Evolutionary conservation across 2,113 vertebrate species (phyloP).

Genomic region (Aegithalos caudatus): DNA sequence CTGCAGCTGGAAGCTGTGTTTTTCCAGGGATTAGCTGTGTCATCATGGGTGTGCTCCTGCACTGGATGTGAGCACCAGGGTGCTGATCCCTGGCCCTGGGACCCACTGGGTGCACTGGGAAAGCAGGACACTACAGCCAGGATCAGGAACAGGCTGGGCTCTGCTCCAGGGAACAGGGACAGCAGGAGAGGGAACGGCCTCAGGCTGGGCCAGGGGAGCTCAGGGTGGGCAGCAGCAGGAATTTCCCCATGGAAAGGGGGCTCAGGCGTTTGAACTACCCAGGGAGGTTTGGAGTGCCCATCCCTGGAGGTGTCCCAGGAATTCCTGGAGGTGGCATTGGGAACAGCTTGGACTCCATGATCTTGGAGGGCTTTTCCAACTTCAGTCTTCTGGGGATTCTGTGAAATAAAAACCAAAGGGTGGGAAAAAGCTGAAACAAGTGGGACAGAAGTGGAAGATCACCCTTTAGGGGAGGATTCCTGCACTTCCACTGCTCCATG

Average conservation of each 20-base stretch:
- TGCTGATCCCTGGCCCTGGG: not conserved
- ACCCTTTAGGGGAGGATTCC: not conserved
- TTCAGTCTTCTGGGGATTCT: not conserved
- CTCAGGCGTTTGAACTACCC: not conserved
- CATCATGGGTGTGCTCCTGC: not conserved
- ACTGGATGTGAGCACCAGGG: not conserved
- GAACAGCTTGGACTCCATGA: rapidly evolving
- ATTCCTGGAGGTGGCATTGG: rapidly evolving
- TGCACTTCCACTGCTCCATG: not conserved
- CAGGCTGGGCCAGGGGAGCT: not conserved
- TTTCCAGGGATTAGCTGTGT: not conserved
- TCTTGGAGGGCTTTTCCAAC: rapidly evolving
- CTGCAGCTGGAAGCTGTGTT: rapidly evolving
- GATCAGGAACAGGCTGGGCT: not conserved
- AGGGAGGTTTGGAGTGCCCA: not conserved
- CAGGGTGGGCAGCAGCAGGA: not conserved
- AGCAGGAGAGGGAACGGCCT: not conserved
- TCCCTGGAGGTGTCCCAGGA: not conserved
- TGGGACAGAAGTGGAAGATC: not conserved
- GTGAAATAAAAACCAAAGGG: not conserved
- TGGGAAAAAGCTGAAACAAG: not conserved
- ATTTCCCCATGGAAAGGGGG: not conserved
- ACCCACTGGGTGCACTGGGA: rapidly evolving
- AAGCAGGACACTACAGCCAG: rapidly evolving
- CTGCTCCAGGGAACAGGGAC: not conserved